Conservation (phyloP, 2,888 invertebrate genomes). For the Sinopyrophorus schimmeli region DNA sequence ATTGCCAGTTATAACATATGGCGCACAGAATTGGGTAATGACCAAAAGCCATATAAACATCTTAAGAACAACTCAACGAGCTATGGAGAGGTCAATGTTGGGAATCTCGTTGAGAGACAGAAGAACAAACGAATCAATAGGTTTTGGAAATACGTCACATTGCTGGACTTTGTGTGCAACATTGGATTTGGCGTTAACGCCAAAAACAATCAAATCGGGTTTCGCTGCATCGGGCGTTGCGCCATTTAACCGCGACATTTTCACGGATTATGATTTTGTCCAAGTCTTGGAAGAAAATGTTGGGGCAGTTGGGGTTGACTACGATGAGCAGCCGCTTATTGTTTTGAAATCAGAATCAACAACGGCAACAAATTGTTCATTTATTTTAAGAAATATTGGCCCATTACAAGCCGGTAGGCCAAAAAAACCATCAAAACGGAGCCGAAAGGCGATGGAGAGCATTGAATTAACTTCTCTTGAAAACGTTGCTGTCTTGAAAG, state of each 20-base stretch:
- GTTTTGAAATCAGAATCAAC: background rate
- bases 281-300: constrained; percentile 1
- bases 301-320: background rate
- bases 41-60: constrained; percentile 3
- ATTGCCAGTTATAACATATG: constrained; percentile 2
- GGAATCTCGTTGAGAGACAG: constrained; percentile 3
- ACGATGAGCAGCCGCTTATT: background rate
- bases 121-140: constrained; percentile 2
- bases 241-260: constrained; percentile 30
- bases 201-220: constrained; percentile 25
- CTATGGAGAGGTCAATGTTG: background rate
- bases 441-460: constrained; percentile 1
- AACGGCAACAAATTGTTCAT: background rate
- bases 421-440: background rate
- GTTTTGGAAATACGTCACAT: constrained; percentile 28
- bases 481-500: no score
- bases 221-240: constrained; percentile 28
- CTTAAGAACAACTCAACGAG: background rate
- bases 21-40: constrained; percentile 8
- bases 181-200: constrained; percentile 27
- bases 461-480: no score
- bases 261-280: constrained; percentile 29
- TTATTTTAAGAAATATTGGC: background rate
- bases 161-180: constrained; percentile 36
- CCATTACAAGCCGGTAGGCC: background rate